A percentile compares a stretch with the other conserved stretches of the same genome.
phyloP scores from a whole-genome alignment of 2,888 invertebrate species.

The Bruchidius siliquastri region DNA sequence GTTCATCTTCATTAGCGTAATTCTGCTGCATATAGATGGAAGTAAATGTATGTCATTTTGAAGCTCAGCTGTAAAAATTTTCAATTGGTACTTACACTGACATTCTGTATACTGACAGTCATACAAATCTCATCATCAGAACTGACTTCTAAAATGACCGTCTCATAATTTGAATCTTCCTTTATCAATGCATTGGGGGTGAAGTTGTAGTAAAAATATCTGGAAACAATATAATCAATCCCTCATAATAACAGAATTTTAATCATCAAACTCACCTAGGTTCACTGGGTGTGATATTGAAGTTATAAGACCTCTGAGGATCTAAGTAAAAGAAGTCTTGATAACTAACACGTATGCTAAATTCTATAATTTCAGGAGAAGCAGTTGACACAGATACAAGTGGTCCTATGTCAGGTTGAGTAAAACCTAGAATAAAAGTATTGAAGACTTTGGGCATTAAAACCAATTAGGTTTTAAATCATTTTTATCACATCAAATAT shows the following conservation, averaged over 20 bases:
- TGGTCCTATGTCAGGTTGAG: constrained; percentile 31
- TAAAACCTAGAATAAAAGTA: background rate
- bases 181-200: constrained; percentile 19
- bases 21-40: too few relatives aligned
- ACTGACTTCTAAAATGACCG: constrained; percentile 59
- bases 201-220: constrained; percentile 55
- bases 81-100: constrained; percentile 53
- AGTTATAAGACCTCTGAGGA: constrained; percentile 43
- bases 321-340: constrained; percentile 57
- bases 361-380: constrained; percentile 54
- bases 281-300: constrained; percentile 46
- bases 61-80: too few relatives aligned
- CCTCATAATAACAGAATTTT: background rate
- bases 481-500: too few relatives aligned
- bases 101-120: constrained; percentile 73
- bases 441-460: background rate
- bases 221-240: constrained; percentile 45
- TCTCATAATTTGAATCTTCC: constrained; percentile 30
- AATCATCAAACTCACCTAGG: constrained; percentile 24
- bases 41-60: too few relatives aligned
- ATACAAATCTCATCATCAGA: constrained; percentile 66
- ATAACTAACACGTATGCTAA: constrained; percentile 56
- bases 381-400: constrained; percentile 49
- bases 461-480: background rate
- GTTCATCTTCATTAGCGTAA: too few relatives aligned